These are phyloP conservation scores for Goniozus legneri DNA, from an alignment of 1,140 invertebrate species.

Conservation along the genomic window DNA sequence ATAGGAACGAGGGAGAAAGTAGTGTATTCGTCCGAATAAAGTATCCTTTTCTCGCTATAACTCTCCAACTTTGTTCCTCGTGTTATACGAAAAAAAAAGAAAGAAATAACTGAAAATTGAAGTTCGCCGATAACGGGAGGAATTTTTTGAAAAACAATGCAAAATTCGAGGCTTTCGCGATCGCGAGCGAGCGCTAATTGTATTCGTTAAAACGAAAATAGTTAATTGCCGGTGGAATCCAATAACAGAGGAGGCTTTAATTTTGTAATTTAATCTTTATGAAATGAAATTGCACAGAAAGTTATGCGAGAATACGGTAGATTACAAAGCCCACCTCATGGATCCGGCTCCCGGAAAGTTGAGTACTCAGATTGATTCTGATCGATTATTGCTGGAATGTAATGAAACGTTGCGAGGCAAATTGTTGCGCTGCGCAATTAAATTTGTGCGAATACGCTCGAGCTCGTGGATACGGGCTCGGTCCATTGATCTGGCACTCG, in stretches of 20 bases:
- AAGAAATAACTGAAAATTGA: no score
- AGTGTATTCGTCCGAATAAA: constrained; percentile 3
- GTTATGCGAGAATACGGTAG: no score
- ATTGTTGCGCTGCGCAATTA: constrained; percentile 13
- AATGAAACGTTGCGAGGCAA: constrained; percentile 14
- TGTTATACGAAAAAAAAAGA: neutral
- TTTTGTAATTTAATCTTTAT: no score
- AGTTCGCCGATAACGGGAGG: no score
- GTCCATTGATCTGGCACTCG: neutral
- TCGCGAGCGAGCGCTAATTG: no score
- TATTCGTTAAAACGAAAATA: no score
- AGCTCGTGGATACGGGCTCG: constrained; percentile 14
- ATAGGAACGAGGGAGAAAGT: constrained; percentile 13
- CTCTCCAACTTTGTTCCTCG: neutral
- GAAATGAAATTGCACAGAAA: no score
- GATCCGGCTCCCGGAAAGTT: neutral
- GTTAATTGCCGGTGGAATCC: no score
- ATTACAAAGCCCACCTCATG: no score
- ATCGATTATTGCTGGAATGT: constrained; percentile 7
- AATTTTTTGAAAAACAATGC: no score
- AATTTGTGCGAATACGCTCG: constrained; percentile 14
- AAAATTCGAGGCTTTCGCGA: no score
- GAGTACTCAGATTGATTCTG: constrained; percentile 11
- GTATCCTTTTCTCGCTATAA: neutral
- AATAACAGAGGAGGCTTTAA: no score